A percentile compares a stretch with the other conserved stretches of the same genome.
phyloP scores from a whole-genome alignment of 2,888 invertebrate genomes.

The Oscheius sp. region DNA sequence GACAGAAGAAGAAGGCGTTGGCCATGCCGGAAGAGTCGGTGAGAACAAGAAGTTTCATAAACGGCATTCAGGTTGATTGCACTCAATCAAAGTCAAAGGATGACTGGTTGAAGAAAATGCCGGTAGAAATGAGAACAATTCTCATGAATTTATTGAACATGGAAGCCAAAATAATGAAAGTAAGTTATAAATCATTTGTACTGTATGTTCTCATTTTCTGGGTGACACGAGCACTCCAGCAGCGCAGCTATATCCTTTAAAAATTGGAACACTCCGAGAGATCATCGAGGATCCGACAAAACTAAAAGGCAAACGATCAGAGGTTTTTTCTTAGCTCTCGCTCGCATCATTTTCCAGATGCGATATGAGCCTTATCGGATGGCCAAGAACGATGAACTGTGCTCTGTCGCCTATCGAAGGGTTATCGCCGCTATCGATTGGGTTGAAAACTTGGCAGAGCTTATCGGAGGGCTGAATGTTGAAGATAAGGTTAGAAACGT shows the following conservation, averaged over 20 bases:
- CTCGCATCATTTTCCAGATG: conserved; percentile 43
- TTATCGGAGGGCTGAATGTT: conserved; percentile 51
- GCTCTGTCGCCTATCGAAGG: conserved; percentile 62
- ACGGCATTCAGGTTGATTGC: conserved; percentile 26
- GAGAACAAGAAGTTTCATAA: too few species aligned
- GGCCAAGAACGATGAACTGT: conserved; percentile 65
- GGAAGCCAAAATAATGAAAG: conserved; percentile 60
- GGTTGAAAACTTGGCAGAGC: conserved; percentile 61
- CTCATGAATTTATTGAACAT: conserved; percentile 66
- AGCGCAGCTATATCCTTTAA: conserved; percentile 61
- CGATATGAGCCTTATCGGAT: conserved; percentile 66
- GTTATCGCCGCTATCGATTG: conserved; percentile 68
- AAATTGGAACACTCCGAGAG: conserved; percentile 59
- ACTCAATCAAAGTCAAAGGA: conserved; percentile 38
- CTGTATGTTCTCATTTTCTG: conserved; percentile 36
- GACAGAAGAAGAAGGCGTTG: conserved; percentile 37
- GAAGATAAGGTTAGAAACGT: conserved; percentile 55
- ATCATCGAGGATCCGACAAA: conserved; percentile 58
- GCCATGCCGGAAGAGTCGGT: conserved; percentile 30
- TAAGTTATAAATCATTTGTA: neutral
- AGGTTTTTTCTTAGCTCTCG: conserved; percentile 39
- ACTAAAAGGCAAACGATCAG: conserved; percentile 63
- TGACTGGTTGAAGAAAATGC: conserved; percentile 61
- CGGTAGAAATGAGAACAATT: conserved; percentile 66
- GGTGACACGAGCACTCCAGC: conserved; percentile 64